These are phyloP conservation scores for Euwallacea similis DNA, from an alignment of 1,140 invertebrate species.

Conservation along the genomic window DNA sequence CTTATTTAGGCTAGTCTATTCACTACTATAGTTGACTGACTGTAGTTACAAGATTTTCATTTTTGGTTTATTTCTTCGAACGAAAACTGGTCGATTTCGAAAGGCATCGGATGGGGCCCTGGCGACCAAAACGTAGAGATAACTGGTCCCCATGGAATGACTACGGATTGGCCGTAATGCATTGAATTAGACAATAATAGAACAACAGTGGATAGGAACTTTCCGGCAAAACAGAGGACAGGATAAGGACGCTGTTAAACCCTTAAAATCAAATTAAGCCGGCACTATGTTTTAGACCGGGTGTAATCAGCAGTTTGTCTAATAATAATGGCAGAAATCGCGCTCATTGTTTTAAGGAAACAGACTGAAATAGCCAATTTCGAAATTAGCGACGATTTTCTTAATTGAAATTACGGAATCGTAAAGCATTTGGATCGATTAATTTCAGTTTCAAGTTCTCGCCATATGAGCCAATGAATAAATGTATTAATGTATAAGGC, in stretches of 20 bases:
- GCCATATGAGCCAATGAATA: no score
- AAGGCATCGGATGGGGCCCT: conserved; percentile 34
- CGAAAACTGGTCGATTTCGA: conserved; percentile 34
- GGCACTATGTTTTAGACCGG: conserved; percentile 8
- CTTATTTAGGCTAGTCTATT: neutral
- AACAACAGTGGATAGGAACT: conserved; percentile 49
- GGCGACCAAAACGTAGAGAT: conserved; percentile 41
- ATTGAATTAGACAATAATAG: conserved; percentile 52
- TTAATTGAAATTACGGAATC: no score
- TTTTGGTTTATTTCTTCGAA: conserved; percentile 20
- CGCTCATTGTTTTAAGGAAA: neutral
- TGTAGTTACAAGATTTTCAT: conserved; percentile 17
- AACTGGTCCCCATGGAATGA: conserved; percentile 52
- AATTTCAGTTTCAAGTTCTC: no score
- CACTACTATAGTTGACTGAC: neutral
- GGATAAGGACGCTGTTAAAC: conserved; percentile 28
- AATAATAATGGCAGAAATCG: conserved; percentile 7
- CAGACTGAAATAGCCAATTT: no score
- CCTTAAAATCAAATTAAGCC: conserved; percentile 31
- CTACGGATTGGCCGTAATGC: conserved; percentile 55
- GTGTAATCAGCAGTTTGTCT: conserved; percentile 9
- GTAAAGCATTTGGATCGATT: no score
- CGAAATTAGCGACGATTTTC: no score
- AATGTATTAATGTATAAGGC: no score
- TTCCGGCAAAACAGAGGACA: conserved; percentile 20